Evolutionary conservation across 2,113 vertebrate species (phyloP), one percentile per base, ranked within the genome.

Genomic region (Eulemur macaco): DNA sequence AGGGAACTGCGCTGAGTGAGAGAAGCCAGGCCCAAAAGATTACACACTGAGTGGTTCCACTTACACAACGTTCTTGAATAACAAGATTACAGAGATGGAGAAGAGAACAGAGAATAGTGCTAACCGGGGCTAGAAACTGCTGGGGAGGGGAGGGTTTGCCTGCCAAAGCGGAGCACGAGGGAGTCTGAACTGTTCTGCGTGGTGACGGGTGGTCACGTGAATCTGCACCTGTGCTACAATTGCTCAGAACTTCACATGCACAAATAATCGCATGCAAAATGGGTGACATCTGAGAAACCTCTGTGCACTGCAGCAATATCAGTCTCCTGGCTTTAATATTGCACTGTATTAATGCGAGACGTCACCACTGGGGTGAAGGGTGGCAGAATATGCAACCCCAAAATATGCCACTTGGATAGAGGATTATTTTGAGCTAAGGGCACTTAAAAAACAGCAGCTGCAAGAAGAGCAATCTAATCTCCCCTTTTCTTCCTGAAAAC

Each of bases 291-390:
- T 29, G 54, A 5, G n/a, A 76, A 58, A 10, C 18, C 5, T 29
- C 27, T 42, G 0, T 60, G 45, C 13, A 4, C 34, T 14, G 15
- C 6, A 8, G 0, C 21, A 8, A 20, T 5, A 23, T 15, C 1
- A 1, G 4, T 12, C 7, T 76, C 69, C 21, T 0, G 25, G 37
- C 14, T 27, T 60, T n/a, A 8, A 29, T 20, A 6, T 6, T 37
- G 52, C 8, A 0, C 15, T 11, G 0, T 0, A 3, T 13, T 21
- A 13, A 12, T 0, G 25, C 7, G 20, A 21, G 37, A 18, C 9
- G 13, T 0, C 14, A 10, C 14, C 52, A 1, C 3, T 3, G 29
- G 39, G 17, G 47, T 1, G 11, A 42, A 60, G 39, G 8, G 52
- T 5, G 58, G 21, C 45, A 78, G 56, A 77, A 34, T 3, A 37